Percentiles rank a stretch among this genome's conserved stretches.
These are phyloP conservation scores for Adineta ricciae DNA, from an alignment of 2,888 invertebrate genomes.

Conservation along the genomic window DNA sequence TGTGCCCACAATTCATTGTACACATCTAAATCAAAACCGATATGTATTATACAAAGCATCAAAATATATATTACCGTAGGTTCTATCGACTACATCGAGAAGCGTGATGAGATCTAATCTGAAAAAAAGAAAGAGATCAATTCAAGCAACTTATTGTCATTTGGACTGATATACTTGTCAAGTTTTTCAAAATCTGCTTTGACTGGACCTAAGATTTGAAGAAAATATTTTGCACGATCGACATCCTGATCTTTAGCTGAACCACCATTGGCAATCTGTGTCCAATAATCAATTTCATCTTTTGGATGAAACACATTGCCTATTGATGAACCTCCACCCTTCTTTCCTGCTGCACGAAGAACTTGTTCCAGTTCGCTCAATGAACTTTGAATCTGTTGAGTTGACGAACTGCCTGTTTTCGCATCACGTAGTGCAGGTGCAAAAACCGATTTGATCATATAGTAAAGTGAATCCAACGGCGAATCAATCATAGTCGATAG, in stretches of 20 bases:
- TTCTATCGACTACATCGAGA: constrained; percentile 25
- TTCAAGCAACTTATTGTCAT: not conserved
- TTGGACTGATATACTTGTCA: not conserved
- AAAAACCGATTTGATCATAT: constrained; percentile 59
- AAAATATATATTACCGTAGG: constrained; percentile 7
- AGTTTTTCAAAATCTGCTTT: not conserved
- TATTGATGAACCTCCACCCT: constrained; percentile 10
- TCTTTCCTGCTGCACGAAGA: constrained; percentile 35
- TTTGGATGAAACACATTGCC: not conserved
- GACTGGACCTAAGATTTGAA: not conserved
- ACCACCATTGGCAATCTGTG: not conserved
- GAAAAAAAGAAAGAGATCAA: not conserved
- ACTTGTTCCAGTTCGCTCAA: constrained; percentile 52
- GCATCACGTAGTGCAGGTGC: constrained; percentile 46
- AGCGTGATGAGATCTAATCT: constrained; percentile 15
- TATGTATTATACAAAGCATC: too few species aligned
- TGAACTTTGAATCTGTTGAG: constrained; percentile 52
- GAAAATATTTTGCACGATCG: not conserved
- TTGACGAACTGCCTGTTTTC: constrained; percentile 50
- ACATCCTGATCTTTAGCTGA: not conserved
- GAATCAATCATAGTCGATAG: constrained; percentile 58
- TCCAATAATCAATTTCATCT: not conserved
- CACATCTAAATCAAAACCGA: not conserved
- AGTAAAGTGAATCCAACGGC: constrained; percentile 57
- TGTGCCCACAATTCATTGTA: constrained; percentile 80